Conservation (phyloP, 2,797 vertebrate species). For the Poecilia picta region DNA sequence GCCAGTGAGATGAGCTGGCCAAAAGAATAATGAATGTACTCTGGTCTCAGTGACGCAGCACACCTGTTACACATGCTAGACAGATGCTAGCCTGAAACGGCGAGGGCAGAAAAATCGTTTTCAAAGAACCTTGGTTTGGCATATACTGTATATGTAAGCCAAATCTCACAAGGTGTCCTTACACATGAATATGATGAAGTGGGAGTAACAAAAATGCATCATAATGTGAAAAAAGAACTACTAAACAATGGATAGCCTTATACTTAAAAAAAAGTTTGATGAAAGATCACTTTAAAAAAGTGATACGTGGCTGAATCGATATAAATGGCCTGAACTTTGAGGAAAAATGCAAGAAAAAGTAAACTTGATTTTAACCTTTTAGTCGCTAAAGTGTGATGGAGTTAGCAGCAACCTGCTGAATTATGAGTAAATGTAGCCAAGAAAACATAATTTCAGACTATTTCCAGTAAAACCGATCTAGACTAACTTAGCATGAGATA, state of each 20-base stretch:
- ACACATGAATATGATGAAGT: slow-evolving; percentile 20
- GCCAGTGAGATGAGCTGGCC: slow-evolving; percentile 45
- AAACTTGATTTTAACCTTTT: neutral
- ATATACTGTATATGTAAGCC: slow-evolving; percentile 25
- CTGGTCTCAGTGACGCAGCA: slow-evolving; percentile 41
- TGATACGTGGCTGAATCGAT: neutral
- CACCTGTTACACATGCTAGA: slow-evolving; percentile 48
- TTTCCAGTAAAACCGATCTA: neutral
- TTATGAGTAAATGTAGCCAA: neutral
- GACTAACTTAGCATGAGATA: neutral
- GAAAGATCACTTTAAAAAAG: neutral
- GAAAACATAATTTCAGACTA: neutral
- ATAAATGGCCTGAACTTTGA: neutral
- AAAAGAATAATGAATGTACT: slow-evolving; percentile 40
- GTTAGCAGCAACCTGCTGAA: neutral
- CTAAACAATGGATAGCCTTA: neutral
- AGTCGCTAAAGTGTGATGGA: neutral
- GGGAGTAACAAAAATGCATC: slow-evolving; percentile 11
- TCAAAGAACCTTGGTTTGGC: slow-evolving; percentile 40
- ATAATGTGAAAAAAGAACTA: neutral
- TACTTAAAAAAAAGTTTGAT: neutral
- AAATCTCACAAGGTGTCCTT: slow-evolving; percentile 35
- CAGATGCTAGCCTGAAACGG: slow-evolving; percentile 12
- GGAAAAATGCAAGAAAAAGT: neutral
- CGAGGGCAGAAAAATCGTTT: slow-evolving; percentile 33